Percentiles rank a stretch among this genome's conserved stretches.
Conservation (phyloP, 2,797 vertebrate genomes). For the Sternotherus odoratus region DNA sequence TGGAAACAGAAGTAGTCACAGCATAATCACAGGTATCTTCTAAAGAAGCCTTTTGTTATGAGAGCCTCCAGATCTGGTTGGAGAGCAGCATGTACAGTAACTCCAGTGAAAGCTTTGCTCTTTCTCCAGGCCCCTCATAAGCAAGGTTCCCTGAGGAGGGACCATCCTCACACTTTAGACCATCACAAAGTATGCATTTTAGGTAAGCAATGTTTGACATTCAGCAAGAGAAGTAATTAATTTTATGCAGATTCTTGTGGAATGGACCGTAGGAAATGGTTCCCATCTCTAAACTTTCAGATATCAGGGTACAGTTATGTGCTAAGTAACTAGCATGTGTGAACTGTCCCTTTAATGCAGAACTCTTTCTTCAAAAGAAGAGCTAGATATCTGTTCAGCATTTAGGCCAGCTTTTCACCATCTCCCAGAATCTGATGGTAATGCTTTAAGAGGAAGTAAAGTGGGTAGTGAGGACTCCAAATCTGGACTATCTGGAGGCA, state of each 20-base stretch:
- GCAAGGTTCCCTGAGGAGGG: neutral
- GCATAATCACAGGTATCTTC: neutral
- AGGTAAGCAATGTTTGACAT: neutral
- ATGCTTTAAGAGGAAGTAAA: neutral
- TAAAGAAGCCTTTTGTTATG: neutral
- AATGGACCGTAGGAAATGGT: neutral
- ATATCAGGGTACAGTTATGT: conserved; percentile 18
- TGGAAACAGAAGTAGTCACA: neutral
- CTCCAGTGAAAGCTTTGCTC: neutral
- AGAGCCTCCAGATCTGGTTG: no score
- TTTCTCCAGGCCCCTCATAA: neutral
- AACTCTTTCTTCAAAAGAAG: neutral
- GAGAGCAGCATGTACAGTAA: no score
- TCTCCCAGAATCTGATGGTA: neutral
- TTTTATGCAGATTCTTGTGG: neutral
- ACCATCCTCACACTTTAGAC: neutral
- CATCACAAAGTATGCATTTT: neutral
- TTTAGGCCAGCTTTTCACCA: neutral
- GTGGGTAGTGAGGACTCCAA: neutral
- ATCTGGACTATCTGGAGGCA: neutral
- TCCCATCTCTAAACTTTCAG: fast-evolving
- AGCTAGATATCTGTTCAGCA: neutral
- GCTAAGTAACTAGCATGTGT: neutral
- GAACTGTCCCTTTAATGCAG: neutral
- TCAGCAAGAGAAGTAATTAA: neutral